Evolutionary conservation across 1,140 invertebrate genomes (phyloP).

Genomic region (silkworm (Bombyx mori)): DNA sequence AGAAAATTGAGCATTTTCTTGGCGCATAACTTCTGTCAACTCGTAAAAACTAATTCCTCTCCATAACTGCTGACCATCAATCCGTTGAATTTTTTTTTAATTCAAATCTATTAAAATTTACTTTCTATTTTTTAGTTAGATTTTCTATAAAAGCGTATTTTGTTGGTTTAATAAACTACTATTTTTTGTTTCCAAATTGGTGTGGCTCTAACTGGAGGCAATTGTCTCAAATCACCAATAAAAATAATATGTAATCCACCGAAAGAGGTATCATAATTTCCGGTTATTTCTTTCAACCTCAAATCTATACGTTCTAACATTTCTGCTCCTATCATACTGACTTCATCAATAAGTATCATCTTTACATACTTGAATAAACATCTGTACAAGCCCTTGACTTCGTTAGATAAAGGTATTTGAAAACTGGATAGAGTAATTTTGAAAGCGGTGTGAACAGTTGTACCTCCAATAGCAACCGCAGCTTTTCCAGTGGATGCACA

Average conservation of each 20-base stretch:
- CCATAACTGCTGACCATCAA: slow-evolving; percentile 12
- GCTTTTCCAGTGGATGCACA: slow-evolving; percentile 38
- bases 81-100: slow-evolving; percentile 7
- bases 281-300: neutral
- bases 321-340: neutral
- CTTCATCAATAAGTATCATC: neutral
- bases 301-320: neutral
- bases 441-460: slow-evolving; percentile 28
- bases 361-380: neutral
- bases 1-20: slow-evolving; percentile 15
- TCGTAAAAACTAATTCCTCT: slow-evolving; percentile 20
- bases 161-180: too few relatives aligned
- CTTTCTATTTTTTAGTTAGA: too few relatives aligned
- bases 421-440: slow-evolving; percentile 6
- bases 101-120: too few relatives aligned
- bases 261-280: neutral
- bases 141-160: too few relatives aligned
- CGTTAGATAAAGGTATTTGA: neutral
- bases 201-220: slow-evolving; percentile 18
- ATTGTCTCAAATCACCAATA: slow-evolving; percentile 19
- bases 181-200: slow-evolving; percentile 13
- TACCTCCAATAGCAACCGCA: neutral
- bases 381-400: neutral
- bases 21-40: slow-evolving; percentile 14
- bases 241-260: neutral